These are phyloP conservation scores for Ivindomyrus marchei DNA, from an alignment of 2,113 vertebrate species.

Conservation along the genomic window DNA sequence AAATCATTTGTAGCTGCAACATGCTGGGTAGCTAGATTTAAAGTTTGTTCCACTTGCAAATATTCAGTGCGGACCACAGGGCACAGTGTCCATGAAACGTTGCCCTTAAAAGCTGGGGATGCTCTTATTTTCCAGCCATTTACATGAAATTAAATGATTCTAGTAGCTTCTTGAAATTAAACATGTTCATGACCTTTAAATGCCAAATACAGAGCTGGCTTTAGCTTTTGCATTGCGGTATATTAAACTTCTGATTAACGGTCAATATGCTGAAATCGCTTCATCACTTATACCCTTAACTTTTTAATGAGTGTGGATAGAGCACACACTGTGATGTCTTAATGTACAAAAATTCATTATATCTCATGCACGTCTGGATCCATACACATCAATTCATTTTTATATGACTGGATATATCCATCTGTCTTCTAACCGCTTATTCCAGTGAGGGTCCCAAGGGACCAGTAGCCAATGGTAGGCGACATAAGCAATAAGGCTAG, in stretches of 20 bases:
- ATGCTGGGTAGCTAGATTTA: not conserved
- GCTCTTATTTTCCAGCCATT: not conserved
- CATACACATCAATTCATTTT: not conserved
- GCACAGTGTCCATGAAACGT: not conserved
- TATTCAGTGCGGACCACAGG: not conserved
- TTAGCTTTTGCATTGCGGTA: not conserved
- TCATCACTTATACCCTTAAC: not conserved
- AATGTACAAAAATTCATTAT: not conserved
- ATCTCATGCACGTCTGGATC: not conserved
- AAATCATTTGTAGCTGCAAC: not conserved
- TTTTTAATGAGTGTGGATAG: not conserved
- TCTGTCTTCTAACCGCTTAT: not conserved
- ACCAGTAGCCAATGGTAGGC: not conserved
- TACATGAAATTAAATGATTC: not conserved
- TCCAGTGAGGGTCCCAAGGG: not conserved
- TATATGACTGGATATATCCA: not conserved
- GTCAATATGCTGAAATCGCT: not conserved
- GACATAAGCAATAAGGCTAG: not conserved
- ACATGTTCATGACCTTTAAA: not conserved
- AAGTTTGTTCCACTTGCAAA: not conserved
- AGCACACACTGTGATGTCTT: not conserved
- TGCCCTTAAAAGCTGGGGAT: not conserved
- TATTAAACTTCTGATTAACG: not conserved
- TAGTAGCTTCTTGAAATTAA: not conserved
- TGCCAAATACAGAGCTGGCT: not conserved